A percentile compares a stretch with the other conserved stretches of the same genome.
Evolutionary conservation across 2,888 invertebrate genomes (phyloP).

Genomic region (Caenorhabditis afra): DNA sequence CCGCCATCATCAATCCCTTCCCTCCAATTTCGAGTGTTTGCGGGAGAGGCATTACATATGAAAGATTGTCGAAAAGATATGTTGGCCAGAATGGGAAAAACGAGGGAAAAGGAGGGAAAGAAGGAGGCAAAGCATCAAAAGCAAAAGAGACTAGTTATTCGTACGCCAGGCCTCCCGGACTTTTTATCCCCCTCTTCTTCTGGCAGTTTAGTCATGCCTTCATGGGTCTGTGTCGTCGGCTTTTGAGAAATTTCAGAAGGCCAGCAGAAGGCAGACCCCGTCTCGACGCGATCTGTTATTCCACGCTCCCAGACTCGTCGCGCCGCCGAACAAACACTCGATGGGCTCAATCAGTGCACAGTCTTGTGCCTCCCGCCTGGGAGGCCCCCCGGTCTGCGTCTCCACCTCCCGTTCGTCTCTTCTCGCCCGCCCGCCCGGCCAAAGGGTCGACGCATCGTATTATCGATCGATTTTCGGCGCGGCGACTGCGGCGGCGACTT

Average conservation of each 20-base stretch:
- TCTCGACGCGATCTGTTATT: too few relatives aligned
- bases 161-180: not conserved
- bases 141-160: conserved; percentile 30
- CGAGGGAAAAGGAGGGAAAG: not conserved
- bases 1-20: not conserved
- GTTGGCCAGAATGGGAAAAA: conserved; percentile 1
- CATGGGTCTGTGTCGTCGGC: conserved; percentile 12
- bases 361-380: not conserved
- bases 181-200: conserved; percentile 2
- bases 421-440: conserved; percentile 15
- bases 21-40: not conserved
- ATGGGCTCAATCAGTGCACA: conserved; percentile 21
- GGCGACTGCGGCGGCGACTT: conserved; percentile 22
- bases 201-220: conserved; percentile 34
- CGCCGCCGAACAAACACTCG: too few relatives aligned
- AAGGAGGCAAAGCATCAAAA: not conserved
- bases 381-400: conserved; percentile 30
- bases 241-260: too few relatives aligned
- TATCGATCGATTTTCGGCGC: conserved; percentile 36
- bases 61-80: conserved; percentile 29
- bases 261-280: too few relatives aligned
- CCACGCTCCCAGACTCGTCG: too few relatives aligned
- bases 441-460: conserved; percentile 5
- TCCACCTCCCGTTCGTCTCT: conserved; percentile 29
- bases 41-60: conserved; percentile 3